phyloP scores from a whole-genome alignment of 1,140 invertebrate species.

The Sitophilus oryzae region DNA sequence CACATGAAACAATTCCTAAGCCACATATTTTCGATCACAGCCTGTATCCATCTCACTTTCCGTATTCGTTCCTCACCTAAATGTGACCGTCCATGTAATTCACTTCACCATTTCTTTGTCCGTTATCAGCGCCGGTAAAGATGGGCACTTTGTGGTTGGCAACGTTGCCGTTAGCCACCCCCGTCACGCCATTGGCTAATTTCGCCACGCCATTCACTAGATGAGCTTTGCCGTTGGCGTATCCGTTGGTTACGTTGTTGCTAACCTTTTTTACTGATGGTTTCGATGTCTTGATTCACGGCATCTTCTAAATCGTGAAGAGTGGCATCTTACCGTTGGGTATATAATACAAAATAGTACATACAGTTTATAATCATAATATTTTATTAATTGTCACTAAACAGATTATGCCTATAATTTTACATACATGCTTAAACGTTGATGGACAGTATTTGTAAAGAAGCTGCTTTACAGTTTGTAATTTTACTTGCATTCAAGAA shows the following conservation, averaged over 20 bases:
- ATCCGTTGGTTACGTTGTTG: constrained; percentile 41
- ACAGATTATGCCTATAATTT: too few species aligned
- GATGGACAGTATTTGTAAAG: too few species aligned
- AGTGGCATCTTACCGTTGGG: constrained; percentile 34
- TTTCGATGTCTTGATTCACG: constrained; percentile 30
- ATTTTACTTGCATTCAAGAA: too few species aligned
- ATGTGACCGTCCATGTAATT: constrained; percentile 37
- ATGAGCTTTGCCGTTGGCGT: constrained; percentile 17
- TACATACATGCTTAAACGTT: too few species aligned
- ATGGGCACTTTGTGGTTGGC: constrained; percentile 13
- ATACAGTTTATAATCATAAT: neutral
- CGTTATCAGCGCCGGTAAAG: constrained; percentile 11
- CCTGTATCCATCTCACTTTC: neutral
- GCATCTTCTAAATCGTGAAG: constrained; percentile 33
- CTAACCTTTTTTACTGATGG: constrained; percentile 34
- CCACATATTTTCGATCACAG: too few species aligned
- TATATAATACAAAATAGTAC: constrained; percentile 21
- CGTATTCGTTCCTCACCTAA: constrained; percentile 17
- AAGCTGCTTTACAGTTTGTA: too few species aligned
- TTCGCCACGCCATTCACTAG: neutral
- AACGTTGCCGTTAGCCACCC: constrained; percentile 12
- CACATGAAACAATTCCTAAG: too few species aligned
- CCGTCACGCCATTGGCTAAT: constrained; percentile 22
- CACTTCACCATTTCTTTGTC: constrained; percentile 23
- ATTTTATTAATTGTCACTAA: too few species aligned